Conservation (phyloP, 2,113 vertebrate genomes). For the Rhipidura dahli region DNA sequence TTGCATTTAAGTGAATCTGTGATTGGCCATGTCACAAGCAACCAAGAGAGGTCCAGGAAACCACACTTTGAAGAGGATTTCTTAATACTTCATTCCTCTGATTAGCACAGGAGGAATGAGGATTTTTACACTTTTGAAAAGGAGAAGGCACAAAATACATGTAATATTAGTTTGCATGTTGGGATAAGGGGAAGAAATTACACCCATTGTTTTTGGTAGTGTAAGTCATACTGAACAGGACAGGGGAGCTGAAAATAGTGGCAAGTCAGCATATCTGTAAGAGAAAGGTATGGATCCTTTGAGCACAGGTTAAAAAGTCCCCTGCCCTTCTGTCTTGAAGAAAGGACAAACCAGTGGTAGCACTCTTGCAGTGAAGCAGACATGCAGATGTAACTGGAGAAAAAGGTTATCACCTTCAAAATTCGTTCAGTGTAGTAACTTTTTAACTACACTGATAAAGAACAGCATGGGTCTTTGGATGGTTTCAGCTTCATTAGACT, state of each 20-base stretch:
- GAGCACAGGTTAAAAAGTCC: neutral
- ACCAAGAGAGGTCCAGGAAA: neutral
- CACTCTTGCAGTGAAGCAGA: neutral
- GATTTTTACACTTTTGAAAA: neutral
- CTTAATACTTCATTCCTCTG: neutral
- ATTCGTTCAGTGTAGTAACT: neutral
- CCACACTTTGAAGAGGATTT: neutral
- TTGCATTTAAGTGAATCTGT: neutral
- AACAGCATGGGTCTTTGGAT: neutral
- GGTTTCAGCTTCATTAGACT: neutral
- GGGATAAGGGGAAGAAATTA: neutral
- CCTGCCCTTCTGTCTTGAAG: neutral
- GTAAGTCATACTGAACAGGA: neutral
- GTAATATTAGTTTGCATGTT: neutral
- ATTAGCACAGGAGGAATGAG: neutral
- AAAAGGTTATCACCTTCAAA: neutral
- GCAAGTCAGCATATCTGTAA: neutral
- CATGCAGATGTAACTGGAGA: neutral
- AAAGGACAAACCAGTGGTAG: neutral
- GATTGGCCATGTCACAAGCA: neutral
- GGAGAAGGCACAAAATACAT: neutral
- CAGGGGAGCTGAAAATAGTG: neutral
- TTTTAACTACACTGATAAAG: neutral
- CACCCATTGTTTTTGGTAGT: neutral
- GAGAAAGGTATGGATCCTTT: rapidly evolving